Percentiles rank a stretch among this genome's conserved stretches.
Conservation (phyloP, 2,888 invertebrate species). For the Luperina nickerlii region DNA sequence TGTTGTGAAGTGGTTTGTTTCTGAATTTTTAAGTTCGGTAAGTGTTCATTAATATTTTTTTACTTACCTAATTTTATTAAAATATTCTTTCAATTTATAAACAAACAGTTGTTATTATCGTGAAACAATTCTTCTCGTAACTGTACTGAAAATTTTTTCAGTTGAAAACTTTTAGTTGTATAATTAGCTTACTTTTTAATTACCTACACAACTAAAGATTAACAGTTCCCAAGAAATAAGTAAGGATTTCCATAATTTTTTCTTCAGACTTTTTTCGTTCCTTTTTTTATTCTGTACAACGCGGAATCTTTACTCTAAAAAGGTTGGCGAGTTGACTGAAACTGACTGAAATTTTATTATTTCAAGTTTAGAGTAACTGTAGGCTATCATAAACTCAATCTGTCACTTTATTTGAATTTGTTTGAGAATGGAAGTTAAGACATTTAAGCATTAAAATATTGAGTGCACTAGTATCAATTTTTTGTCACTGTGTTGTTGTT, state of each 20-base stretch:
- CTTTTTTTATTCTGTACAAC: background rate
- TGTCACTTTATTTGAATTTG: background rate
- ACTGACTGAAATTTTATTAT: constrained; percentile 12
- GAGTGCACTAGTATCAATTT: background rate
- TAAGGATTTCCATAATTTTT: background rate
- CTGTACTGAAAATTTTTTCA: background rate
- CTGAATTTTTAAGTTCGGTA: constrained; percentile 12
- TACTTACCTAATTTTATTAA: background rate
- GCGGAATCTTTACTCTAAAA: background rate
- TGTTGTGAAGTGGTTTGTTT: constrained; percentile 28
- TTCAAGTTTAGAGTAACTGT: background rate
- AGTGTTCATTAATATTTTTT: background rate
- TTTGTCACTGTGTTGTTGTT: background rate
- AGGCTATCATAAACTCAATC: background rate
- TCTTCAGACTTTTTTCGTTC: too few relatives aligned
- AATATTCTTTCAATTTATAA: background rate
- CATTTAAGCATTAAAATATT: background rate
- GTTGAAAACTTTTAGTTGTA: background rate
- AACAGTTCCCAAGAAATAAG: too few relatives aligned
- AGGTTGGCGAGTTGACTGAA: background rate
- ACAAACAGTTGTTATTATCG: background rate
- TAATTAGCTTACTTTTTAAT: background rate
- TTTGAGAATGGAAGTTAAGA: background rate
- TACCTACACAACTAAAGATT: background rate
- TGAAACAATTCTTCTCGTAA: too few relatives aligned